Conservation (phyloP, 2,888 invertebrate species). For the Prosapia bicincta region DNA sequence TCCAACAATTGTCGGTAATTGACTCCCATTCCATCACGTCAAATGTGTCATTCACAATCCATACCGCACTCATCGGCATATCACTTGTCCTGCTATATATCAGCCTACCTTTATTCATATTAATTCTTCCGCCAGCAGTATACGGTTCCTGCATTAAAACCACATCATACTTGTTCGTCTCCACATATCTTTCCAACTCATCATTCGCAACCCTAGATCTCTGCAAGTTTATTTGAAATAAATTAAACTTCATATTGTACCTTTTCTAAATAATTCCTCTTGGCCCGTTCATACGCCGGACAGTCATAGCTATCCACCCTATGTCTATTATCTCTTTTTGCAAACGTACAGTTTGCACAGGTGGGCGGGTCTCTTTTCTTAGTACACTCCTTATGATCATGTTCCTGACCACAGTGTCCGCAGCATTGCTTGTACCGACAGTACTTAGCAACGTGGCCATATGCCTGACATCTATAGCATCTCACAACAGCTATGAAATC, state of each 20-base stretch:
- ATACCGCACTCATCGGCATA: too few species aligned
- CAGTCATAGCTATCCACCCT: not conserved
- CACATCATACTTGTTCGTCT: not conserved
- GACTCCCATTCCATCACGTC: too few species aligned
- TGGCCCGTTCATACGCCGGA: not conserved
- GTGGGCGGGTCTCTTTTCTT: not conserved
- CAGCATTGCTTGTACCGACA: not conserved
- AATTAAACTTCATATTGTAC: not conserved
- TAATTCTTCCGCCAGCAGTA: too few species aligned
- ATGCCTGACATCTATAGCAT: not conserved
- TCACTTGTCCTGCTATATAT: too few species aligned
- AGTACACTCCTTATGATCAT: not conserved
- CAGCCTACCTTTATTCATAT: too few species aligned
- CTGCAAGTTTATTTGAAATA: not conserved
- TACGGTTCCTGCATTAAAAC: too few species aligned
- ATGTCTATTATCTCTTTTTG: not conserved
- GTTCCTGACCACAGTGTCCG: not conserved
- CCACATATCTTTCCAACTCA: not conserved
- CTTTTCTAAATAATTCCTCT: not conserved
- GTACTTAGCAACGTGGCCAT: not conserved
- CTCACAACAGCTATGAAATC: not conserved
- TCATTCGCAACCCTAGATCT: not conserved
- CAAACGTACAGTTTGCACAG: not conserved
- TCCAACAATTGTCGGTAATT: too few species aligned
- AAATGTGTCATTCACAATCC: too few species aligned